These are phyloP conservation scores for Myopa testacea DNA, from an alignment of 2,888 invertebrate species.

Conservation along the genomic window DNA sequence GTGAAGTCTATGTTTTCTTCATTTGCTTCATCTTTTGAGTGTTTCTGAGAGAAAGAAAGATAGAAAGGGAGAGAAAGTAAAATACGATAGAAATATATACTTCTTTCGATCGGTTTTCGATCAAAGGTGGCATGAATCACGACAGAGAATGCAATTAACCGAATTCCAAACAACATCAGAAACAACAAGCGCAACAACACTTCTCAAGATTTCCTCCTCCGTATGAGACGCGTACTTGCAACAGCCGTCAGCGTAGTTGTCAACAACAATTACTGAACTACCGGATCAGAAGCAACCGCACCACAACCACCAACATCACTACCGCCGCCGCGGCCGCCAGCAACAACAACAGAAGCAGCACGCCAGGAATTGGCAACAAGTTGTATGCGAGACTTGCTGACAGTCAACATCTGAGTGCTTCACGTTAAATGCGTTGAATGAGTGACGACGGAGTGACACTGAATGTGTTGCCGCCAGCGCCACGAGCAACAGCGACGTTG, in stretches of 20 bases:
- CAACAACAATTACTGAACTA: constrained; percentile 44
- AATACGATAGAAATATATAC: no score
- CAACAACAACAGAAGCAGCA: background rate
- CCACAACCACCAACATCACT: background rate
- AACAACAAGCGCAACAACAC: constrained; percentile 7
- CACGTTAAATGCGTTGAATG: constrained; percentile 19
- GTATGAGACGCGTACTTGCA: background rate
- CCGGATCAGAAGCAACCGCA: constrained; percentile 25
- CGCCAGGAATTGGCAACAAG: background rate
- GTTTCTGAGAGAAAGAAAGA: no score
- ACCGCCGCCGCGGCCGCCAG: constrained; percentile 17
- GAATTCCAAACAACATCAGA: constrained; percentile 20
- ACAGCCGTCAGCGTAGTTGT: constrained; percentile 42
- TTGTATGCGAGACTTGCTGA: background rate
- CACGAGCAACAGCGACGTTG: background rate
- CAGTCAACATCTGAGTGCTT: background rate
- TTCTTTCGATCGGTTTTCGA: background rate
- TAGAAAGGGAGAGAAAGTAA: no score
- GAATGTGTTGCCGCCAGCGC: constrained; percentile 19
- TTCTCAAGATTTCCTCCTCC: background rate
- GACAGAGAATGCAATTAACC: constrained; percentile 31
- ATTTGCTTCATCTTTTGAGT: no score
- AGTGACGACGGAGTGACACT: constrained; percentile 18
- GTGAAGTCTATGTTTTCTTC: no score
- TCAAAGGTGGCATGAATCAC: constrained; percentile 20